These are phyloP conservation scores for Agrotis ipsilon DNA, from an alignment of 2,888 invertebrate genomes.

Conservation along the genomic window DNA sequence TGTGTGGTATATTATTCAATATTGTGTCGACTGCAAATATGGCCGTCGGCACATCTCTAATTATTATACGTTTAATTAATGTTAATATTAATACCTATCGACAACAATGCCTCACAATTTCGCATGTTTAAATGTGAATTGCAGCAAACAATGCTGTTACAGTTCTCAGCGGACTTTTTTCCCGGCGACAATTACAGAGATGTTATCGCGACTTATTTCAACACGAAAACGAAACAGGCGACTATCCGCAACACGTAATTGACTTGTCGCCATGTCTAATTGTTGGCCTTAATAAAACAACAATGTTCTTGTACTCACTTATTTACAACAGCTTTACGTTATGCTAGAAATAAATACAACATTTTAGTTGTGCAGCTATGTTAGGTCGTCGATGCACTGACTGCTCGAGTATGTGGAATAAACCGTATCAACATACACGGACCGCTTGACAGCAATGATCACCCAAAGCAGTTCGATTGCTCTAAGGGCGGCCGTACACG, in stretches of 20 bases:
- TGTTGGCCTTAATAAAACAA: slow-evolving; percentile 60
- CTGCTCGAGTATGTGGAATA: no score
- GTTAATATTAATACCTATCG: slow-evolving; percentile 10
- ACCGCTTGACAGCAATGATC: no score
- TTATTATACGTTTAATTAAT: background rate
- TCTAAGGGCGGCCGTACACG: no score
- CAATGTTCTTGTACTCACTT: slow-evolving; percentile 3
- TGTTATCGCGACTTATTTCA: slow-evolving; percentile 60
- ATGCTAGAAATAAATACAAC: slow-evolving; percentile 3
- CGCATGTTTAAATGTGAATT: slow-evolving; percentile 35
- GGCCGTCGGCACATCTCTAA: no score
- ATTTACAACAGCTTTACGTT: slow-evolving; percentile 12
- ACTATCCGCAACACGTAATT: slow-evolving; percentile 66
- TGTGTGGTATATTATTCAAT: no score
- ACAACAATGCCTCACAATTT: slow-evolving; percentile 36
- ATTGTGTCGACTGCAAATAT: no score
- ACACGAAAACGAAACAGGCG: slow-evolving; percentile 57
- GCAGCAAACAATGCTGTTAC: slow-evolving; percentile 52
- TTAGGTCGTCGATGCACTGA: no score
- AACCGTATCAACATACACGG: no score
- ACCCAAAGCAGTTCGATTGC: no score
- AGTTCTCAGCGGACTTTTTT: slow-evolving; percentile 45
- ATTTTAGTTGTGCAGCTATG: background rate
- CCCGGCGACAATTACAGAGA: slow-evolving; percentile 49
- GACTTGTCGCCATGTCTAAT: slow-evolving; percentile 67